Evolutionary conservation across 2,888 invertebrate genomes (phyloP), one percentile per base, ranked within the genome.

Genomic region (Ernsta delagoae): DNA sequence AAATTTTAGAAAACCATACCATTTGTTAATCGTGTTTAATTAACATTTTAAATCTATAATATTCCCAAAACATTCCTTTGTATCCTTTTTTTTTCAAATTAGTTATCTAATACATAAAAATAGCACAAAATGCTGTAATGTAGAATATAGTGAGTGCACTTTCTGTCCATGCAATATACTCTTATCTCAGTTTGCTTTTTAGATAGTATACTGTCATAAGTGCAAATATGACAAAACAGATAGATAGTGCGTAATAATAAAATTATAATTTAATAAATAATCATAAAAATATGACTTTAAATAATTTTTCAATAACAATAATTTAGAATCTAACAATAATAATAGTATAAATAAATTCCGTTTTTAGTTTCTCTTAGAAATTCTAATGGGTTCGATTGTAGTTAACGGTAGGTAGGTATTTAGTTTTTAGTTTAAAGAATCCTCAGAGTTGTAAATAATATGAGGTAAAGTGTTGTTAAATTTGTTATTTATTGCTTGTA

Each of bases 401-500:
- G 24, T 24, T 24, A 24, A 24, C 24, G 24, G 24, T 48, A 9
- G 39, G 9, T 9, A 9, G n/a, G n/a, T 45, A 45, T n/a, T 45
- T 45, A n/a, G 45, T 45, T n/a, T n/a, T 45, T 68, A 57, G 3
- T 67, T 66, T 48, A 54, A 72, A 72, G 73, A 72, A 70, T 71
- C 59, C 68, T 74, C 70, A 73, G 53, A 41, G 48, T 78, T 88
- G 84, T 87, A 86, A 83, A 85, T 86, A 87, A 84, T 78, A 81
- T 78, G 82, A 75, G 81, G 83, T 83, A 79, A 84, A 89, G 87
- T 86, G 89, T 89, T 88, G 85, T 89, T 88, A 79, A 85, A 86
- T 85, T 87, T 89, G 90, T 90, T 89, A 90, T 90, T 90, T 90
- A 89, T 89, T 89, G 89, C 89, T 89, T 88, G 86, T 89, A 88